phyloP scores from a whole-genome alignment of 2,888 invertebrate species.

The Diarsia dahlii region DNA sequence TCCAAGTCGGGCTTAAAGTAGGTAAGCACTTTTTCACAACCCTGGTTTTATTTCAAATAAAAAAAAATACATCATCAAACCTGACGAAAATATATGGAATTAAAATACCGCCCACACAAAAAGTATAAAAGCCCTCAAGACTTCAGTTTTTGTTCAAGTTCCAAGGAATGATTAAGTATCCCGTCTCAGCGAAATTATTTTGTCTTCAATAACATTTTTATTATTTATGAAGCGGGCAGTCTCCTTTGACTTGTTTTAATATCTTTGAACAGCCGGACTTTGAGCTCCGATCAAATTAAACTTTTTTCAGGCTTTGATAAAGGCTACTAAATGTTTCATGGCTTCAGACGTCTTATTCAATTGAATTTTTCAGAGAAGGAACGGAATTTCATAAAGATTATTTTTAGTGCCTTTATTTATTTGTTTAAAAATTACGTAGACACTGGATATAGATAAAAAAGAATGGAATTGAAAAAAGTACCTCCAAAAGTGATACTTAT shows the following conservation, averaged over 20 bases:
- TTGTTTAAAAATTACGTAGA: too few species aligned
- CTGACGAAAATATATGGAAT: slow-evolving; percentile 26
- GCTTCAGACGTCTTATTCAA: slow-evolving; percentile 38
- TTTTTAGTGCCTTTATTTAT: neutral
- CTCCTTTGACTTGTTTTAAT: slow-evolving; percentile 60
- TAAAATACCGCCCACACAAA: slow-evolving; percentile 32
- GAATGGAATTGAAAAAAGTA: too few species aligned
- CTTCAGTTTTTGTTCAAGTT: slow-evolving; percentile 50
- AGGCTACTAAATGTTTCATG: slow-evolving; percentile 44
- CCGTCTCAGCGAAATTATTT: slow-evolving; percentile 50
- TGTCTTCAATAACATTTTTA: slow-evolving; percentile 58
- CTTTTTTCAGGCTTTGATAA: slow-evolving; percentile 38
- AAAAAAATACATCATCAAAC: neutral
- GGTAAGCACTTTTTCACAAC: neutral
- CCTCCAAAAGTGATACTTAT: too few species aligned
- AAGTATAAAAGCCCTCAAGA: slow-evolving; percentile 30
- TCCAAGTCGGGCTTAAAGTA: neutral
- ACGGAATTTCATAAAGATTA: slow-evolving; percentile 8
- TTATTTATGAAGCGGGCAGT: slow-evolving; percentile 61
- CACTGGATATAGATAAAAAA: too few species aligned
- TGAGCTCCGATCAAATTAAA: slow-evolving; percentile 56
- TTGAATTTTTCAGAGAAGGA: slow-evolving; percentile 27
- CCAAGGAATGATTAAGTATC: slow-evolving; percentile 54
- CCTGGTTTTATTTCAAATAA: neutral
- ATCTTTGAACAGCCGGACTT: slow-evolving; percentile 55